These are phyloP conservation scores for Anhinga anhinga DNA, from an alignment of 2,113 vertebrate genomes.

Conservation along the genomic window DNA sequence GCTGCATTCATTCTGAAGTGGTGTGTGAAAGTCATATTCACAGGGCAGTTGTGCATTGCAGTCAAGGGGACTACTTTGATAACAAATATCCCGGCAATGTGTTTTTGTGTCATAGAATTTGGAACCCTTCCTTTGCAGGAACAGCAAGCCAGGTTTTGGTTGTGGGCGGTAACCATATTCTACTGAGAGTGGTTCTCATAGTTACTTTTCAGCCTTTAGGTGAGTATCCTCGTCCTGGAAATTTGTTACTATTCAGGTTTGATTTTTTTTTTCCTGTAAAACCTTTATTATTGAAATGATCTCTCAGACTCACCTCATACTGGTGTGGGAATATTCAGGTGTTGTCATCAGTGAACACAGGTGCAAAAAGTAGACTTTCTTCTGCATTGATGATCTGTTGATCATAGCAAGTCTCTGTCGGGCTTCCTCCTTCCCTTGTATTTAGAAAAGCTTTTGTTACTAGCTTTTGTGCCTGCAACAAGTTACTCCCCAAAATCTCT, in stretches of 20 bases:
- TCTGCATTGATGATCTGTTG: not conserved
- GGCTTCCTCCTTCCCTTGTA: not conserved
- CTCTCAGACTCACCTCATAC: not conserved
- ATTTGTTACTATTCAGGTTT: not conserved
- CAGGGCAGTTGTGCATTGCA: not conserved
- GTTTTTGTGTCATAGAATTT: not conserved
- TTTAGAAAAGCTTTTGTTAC: not conserved
- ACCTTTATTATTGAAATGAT: not conserved
- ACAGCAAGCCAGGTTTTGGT: not conserved
- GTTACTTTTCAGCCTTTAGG: not conserved
- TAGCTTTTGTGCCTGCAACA: not conserved
- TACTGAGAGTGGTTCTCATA: not conserved
- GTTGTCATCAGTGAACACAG: not conserved
- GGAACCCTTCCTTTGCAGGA: not conserved
- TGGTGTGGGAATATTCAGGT: not conserved
- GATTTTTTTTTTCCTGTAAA: not conserved
- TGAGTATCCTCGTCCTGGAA: not conserved
- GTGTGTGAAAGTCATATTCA: not conserved
- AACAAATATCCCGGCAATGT: not conserved
- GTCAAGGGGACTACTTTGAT: not conserved
- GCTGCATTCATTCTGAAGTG: not conserved
- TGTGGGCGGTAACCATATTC: not conserved
- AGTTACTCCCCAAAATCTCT: not conserved
- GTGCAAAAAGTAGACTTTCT: not conserved
- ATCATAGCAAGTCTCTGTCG: not conserved